Conservation (phyloP, 2,113 vertebrate genomes). For the Furnarius figulus region DNA sequence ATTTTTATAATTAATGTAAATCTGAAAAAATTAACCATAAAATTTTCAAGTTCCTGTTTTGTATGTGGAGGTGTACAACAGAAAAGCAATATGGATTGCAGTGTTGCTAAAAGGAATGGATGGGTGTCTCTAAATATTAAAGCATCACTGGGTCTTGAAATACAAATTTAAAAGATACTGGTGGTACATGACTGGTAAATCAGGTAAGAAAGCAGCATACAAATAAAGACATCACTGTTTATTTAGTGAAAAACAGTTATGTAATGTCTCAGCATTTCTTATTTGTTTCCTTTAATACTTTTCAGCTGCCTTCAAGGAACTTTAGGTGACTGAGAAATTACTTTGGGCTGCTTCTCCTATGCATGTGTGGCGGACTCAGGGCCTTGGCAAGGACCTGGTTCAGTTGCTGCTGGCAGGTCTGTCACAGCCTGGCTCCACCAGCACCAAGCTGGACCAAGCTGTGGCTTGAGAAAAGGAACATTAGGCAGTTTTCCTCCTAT, state of each 20-base stretch:
- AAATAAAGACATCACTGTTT: slow-evolving; percentile 45
- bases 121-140: neutral
- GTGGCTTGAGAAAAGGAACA: neutral
- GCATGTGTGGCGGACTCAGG: neutral
- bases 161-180: neutral
- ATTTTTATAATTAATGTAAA: neutral
- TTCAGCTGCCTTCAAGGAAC: slow-evolving; percentile 48
- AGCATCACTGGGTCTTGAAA: neutral
- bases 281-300: slow-evolving; percentile 53
- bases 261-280: slow-evolving; percentile 20
- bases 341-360: neutral
- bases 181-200: neutral
- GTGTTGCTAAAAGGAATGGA: neutral
- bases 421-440: fast-evolving
- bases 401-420: neutral
- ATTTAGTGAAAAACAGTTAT: slow-evolving; percentile 50
- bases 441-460: neutral
- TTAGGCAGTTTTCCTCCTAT: neutral
- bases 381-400: neutral
- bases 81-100: neutral
- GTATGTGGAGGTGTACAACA: neutral
- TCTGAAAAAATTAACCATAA: neutral
- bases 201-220: neutral
- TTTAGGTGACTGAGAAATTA: neutral
- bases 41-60: neutral